Evolutionary conservation across 2,797 vertebrate genomes (phyloP), one percentile per base, ranked within the genome.

Genomic region (Crenichthys baileyi): DNA sequence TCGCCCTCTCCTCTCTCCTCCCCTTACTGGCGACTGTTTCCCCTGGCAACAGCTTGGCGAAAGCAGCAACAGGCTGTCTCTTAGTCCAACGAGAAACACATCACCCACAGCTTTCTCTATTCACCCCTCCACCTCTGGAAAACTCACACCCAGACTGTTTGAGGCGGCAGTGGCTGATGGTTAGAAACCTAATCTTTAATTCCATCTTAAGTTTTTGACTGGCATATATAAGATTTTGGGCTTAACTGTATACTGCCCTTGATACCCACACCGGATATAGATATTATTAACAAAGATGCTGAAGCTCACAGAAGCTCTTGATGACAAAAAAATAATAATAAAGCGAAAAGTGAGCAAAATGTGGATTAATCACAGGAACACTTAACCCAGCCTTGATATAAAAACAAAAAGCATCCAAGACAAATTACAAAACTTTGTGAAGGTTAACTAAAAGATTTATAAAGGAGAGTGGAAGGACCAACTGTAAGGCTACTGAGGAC

Each of bases 41-140:
- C 90, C 93, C 75, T 94, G 91, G 93, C 93, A 93, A 94, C 93
- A 85, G 83, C 79, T 84, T 87, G 83, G 79, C 73, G 11, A 89
- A 79, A 79, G 86, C 85, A 90, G 85, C 88, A 91, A 92, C 89
- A 91, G 89, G 88, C 85, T 60, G 68, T 80, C 76, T 85, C 83
- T 73, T 48, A 53, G 63, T 41, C 75, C 79, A 70, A 76, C 77
- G 75, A 82, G 61, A 82, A 44, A 73, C 75, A 55, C 81, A 73
- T 82, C 74, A 67, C 65, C 63, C 1, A 0, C 65, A 61, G 58
- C 68, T 22, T 50, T 44, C 65, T 75, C 78, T 29, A 5, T 73
- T 76, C 58, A 75, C 13, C 16, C 39, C 50, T 2, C 53, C 1
- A 26, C 39, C 58, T 61, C 56, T 51, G 53, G 22, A 16, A 76